Evolutionary conservation across 1,140 invertebrate genomes (phyloP), one percentile per base, ranked within the genome.

Genomic region (Spodoptera frugiperda): DNA sequence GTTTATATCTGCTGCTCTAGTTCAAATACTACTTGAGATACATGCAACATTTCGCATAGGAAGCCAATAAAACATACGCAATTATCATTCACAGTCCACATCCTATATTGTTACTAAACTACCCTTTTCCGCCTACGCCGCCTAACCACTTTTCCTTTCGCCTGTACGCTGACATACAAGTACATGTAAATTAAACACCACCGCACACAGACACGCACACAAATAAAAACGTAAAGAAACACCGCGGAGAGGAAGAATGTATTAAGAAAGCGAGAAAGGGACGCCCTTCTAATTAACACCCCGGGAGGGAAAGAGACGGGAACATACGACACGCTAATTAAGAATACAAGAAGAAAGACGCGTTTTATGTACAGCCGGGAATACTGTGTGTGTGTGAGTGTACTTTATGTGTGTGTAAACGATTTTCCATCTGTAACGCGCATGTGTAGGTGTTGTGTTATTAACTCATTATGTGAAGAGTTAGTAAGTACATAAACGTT

Each of bases 141-240:
- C 63, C 17, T 12, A 79, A 63, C 81, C 77, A 82, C 55, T 81
- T 77, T 82, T 57, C 53, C 80, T 49, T 80, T 15, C 84, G 82
- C 61, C 87, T 82, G 90, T 93, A 91, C 90, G 78, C 85, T 85
- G 88, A 91, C 91, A 94, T 94, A 94, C 90, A 93, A 91, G 90
- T 92, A 94, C 91, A 94, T 94, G 90, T 92, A 94, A 94, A 94
- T 94, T 94, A 94, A 92, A 93, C 91, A 93, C 89, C 90, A 89
- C 86, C 87, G 91, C 91, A 93, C 92, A 92, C 92, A 94, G 90
- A 85, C 88, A 93, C 91, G 87, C 92, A 93, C 92, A 94, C 92
- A 92, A 94, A 94, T 94, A 94, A 94, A 94, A 94, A 93, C 90
- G 85, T 89, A 91, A 94, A 94, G 92, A 94, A 94, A 92, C 91